These are phyloP conservation scores for Chloroceryle inda DNA, from an alignment of 2,797 vertebrate genomes.

Conservation along the genomic window DNA sequence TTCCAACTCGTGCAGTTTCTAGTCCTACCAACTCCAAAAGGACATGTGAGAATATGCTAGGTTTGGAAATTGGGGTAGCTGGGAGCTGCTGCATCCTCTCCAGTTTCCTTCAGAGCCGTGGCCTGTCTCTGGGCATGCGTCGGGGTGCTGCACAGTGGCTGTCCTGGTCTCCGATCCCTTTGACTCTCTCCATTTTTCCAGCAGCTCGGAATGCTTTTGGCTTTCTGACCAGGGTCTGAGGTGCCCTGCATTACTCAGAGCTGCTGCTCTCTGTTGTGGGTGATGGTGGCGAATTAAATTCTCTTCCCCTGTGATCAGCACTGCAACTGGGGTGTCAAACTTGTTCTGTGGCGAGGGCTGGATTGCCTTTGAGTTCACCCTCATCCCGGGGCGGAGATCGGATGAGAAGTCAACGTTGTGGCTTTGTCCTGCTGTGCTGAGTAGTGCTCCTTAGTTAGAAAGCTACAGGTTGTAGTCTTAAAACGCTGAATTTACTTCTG, in stretches of 20 bases:
- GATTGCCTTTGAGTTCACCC: background rate
- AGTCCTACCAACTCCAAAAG: background rate
- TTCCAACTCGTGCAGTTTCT: background rate
- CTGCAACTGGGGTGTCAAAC: background rate
- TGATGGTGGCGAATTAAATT: background rate
- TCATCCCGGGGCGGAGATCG: background rate
- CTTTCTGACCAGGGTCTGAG: background rate
- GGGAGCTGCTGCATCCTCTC: background rate
- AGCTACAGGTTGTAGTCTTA: background rate
- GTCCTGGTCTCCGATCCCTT: background rate
- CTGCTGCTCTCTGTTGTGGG: background rate
- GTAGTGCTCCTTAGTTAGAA: background rate
- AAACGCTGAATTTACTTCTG: background rate
- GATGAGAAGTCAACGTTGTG: background rate
- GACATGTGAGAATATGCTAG: background rate
- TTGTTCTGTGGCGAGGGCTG: background rate
- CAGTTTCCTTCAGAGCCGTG: accelerated
- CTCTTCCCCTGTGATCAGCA: background rate
- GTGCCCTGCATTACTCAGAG: background rate
- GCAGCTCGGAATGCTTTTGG: background rate
- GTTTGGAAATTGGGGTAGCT: background rate
- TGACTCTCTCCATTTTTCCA: background rate
- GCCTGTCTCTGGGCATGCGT: accelerated
- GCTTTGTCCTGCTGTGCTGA: background rate
- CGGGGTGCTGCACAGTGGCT: accelerated